A percentile compares a stretch with the other conserved stretches of the same genome.
These are phyloP conservation scores for Microcebus murinus DNA, from an alignment of 2,113 vertebrate species.

Conservation along the genomic window DNA sequence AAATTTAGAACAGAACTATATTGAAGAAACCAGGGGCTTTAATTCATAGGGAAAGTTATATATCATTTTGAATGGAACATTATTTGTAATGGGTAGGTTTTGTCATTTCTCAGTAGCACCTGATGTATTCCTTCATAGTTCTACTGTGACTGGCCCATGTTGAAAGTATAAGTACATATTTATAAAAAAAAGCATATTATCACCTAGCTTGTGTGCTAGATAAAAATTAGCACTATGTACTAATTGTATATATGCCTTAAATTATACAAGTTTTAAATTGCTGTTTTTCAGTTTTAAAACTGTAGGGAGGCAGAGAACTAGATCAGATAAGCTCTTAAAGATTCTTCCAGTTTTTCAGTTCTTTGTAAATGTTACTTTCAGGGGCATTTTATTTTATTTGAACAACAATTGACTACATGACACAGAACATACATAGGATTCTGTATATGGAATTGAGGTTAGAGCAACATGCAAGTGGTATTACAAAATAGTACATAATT, in stretches of 20 bases:
- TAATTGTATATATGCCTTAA: neutral
- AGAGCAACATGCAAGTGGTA: neutral
- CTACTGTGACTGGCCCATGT: neutral
- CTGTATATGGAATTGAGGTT: neutral
- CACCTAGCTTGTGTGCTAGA: neutral
- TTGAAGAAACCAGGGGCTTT: neutral
- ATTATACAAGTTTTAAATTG: neutral
- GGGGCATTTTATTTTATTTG: neutral
- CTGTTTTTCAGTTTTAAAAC: neutral
- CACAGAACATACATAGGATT: neutral
- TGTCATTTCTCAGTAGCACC: conserved; percentile 14
- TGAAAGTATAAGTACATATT: neutral
- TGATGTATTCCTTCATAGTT: neutral
- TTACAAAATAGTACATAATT: neutral
- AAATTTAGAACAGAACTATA: neutral
- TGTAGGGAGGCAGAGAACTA: neutral
- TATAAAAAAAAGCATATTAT: neutral
- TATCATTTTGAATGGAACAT: neutral
- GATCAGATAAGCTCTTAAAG: neutral
- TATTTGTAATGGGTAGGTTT: neutral
- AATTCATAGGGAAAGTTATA: neutral
- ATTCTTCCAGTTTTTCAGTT: neutral
- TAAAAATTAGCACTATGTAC: neutral
- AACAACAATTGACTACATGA: neutral
- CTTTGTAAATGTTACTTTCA: neutral